phyloP scores from a whole-genome alignment of 1,140 invertebrate genomes.

The Metopolophium dirhodum region DNA sequence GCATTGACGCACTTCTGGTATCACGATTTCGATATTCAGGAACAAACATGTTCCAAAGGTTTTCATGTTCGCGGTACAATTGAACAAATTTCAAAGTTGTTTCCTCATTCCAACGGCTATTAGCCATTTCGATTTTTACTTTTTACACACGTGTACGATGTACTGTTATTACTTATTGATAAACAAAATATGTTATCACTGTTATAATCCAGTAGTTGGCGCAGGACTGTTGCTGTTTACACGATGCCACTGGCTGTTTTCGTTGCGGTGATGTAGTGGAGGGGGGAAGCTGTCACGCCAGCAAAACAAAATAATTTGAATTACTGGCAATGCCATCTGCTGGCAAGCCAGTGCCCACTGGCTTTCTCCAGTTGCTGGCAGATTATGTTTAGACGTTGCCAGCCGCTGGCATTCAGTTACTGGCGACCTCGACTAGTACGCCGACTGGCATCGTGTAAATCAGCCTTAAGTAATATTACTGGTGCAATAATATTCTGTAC shows the following conservation, averaged over 20 bases:
- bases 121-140: not conserved
- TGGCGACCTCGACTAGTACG: too few species aligned
- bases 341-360: not conserved
- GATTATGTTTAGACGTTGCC: too few species aligned
- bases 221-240: not conserved
- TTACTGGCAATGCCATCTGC: not conserved
- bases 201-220: not conserved
- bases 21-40: conserved; percentile 31
- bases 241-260: not conserved
- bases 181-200: not conserved
- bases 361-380: not conserved
- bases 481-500: too few species aligned
- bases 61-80: conserved; percentile 31
- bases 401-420: too few species aligned
- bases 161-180: not conserved
- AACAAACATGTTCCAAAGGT: conserved; percentile 31
- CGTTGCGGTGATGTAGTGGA: not conserved
- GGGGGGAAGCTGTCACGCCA: not conserved
- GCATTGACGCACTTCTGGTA: not conserved
- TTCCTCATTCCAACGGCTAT: conserved; percentile 34
- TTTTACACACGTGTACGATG: not conserved
- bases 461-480: too few species aligned
- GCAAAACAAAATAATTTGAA: too few species aligned
- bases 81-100: conserved; percentile 36
- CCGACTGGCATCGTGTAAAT: too few species aligned